A percentile compares a stretch with the other conserved stretches of the same genome.
These are phyloP conservation scores for Synchiropus splendidus DNA, from an alignment of 2,113 vertebrate genomes.

Conservation along the genomic window DNA sequence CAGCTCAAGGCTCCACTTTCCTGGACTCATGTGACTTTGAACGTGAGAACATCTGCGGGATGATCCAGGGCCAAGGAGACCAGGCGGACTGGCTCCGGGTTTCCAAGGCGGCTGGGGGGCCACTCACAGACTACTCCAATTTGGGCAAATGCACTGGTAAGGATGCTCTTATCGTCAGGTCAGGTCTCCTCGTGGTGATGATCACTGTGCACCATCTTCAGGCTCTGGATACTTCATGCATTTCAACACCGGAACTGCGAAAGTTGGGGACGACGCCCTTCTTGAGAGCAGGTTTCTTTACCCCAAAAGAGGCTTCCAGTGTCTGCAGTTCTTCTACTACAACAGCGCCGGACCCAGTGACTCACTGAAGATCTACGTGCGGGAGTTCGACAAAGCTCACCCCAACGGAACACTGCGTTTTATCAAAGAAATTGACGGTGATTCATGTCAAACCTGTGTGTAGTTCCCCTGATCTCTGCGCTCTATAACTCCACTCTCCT, in stretches of 20 bases:
- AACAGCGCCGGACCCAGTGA: conserved; percentile 65
- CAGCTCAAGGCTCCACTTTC: conserved; percentile 77
- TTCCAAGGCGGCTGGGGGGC: conserved; percentile 54
- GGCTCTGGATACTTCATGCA: conserved; percentile 88
- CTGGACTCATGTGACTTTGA: conserved; percentile 89
- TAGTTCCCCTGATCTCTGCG: background rate
- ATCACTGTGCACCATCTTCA: conserved; percentile 31
- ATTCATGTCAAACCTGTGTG: background rate
- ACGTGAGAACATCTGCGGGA: conserved; percentile 82
- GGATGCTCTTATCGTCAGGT: background rate
- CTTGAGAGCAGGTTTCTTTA: conserved; percentile 81
- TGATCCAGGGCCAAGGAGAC: conserved; percentile 77
- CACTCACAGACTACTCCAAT: conserved; percentile 74
- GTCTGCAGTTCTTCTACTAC: conserved; percentile 86
- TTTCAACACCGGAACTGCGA: conserved; percentile 61
- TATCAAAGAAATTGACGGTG: conserved; percentile 72
- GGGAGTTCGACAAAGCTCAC: conserved; percentile 63
- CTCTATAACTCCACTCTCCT: background rate
- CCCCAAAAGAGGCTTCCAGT: conserved; percentile 79
- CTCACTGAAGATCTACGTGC: conserved; percentile 66
- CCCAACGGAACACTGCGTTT: conserved; percentile 60
- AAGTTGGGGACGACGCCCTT: conserved; percentile 44
- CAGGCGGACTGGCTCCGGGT: conserved; percentile 68
- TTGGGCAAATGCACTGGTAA: conserved; percentile 81
- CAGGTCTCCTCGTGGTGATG: too few relatives aligned